Evolutionary conservation across 2,113 vertebrate genomes (phyloP).

Genomic region (Hystrix brachyura): DNA sequence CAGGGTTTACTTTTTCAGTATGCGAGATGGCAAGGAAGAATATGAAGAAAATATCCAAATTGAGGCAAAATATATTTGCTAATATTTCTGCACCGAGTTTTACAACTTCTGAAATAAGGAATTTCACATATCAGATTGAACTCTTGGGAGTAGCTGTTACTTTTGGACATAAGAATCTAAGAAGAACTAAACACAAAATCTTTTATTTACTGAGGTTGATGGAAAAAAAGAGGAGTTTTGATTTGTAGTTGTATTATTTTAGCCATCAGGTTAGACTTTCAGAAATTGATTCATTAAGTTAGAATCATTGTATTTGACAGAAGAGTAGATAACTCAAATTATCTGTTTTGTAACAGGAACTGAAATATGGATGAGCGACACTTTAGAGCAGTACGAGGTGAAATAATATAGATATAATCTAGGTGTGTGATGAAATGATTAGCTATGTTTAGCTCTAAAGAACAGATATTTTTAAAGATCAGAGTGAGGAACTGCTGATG

Average conservation of each 20-base stretch:
- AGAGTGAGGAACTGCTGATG: background rate
- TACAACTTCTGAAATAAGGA: conserved; percentile 37
- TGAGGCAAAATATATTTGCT: conserved; percentile 58
- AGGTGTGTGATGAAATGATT: conserved; percentile 2
- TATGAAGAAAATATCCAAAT: conserved; percentile 43
- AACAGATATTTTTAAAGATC: conserved; percentile 16
- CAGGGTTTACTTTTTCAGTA: conserved; percentile 46
- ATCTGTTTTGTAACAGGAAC: conserved; percentile 40
- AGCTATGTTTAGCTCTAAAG: conserved; percentile 34
- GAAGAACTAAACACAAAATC: conserved; percentile 31
- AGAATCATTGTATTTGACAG: conserved; percentile 44
- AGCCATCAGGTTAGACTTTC: conserved; percentile 46
- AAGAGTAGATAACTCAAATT: conserved; percentile 22
- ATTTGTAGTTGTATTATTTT: conserved; percentile 1
- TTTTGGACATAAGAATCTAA: conserved; percentile 23
- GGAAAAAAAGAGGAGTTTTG: conserved; percentile 3
- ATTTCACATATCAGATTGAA: conserved; percentile 22
- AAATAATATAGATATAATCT: conserved; percentile 53
- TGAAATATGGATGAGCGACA: conserved; percentile 48
- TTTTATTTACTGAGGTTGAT: conserved; percentile 44
- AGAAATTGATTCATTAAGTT: conserved; percentile 34
- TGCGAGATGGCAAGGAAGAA: conserved; percentile 20
- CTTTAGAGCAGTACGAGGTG: conserved; percentile 5
- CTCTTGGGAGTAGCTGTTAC: background rate
- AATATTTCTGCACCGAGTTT: conserved; percentile 21